Conservation (phyloP, 2,797 vertebrate genomes). For the Sorex maritimensis region DNA sequence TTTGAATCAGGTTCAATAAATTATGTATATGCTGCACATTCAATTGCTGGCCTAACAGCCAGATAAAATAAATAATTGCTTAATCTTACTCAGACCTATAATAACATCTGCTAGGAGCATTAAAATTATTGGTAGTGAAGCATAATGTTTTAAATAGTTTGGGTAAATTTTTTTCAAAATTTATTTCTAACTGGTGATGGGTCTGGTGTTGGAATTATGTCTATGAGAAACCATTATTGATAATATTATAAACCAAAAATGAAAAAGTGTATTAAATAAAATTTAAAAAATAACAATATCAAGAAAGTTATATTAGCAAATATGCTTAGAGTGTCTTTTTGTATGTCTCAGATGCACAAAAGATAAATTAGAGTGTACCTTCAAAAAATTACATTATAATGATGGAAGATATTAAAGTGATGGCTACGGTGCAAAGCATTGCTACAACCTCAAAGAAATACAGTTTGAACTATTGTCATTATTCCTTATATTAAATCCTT, state of each 20-base stretch:
- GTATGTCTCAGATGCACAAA: not conserved
- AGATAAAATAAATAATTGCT: conserved; percentile 76
- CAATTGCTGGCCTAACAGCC: conserved; percentile 74
- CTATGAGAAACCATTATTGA: not conserved
- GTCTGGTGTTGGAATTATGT: no score
- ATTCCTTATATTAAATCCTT: not conserved
- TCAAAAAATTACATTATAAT: not conserved
- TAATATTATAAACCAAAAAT: not conserved
- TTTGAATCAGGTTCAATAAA: conserved; percentile 77
- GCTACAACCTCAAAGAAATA: not conserved
- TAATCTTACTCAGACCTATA: conserved; percentile 64
- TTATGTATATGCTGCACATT: conserved; percentile 69
- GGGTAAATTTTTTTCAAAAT: not conserved
- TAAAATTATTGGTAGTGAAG: conserved; percentile 42
- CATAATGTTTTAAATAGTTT: conserved; percentile 25
- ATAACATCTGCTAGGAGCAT: conserved; percentile 27
- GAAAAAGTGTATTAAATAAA: no score
- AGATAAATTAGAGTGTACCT: not conserved
- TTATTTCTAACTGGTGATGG: not conserved
- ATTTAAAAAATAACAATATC: not conserved
- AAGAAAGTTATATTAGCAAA: no score
- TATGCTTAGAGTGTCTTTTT: not conserved
- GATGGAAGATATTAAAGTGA: not conserved
- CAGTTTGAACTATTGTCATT: not conserved
- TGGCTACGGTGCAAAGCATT: not conserved